Evolutionary conservation across 2,797 vertebrate species (phyloP), one percentile per base, ranked within the genome.

Genomic region (Eulemur albifrons): DNA sequence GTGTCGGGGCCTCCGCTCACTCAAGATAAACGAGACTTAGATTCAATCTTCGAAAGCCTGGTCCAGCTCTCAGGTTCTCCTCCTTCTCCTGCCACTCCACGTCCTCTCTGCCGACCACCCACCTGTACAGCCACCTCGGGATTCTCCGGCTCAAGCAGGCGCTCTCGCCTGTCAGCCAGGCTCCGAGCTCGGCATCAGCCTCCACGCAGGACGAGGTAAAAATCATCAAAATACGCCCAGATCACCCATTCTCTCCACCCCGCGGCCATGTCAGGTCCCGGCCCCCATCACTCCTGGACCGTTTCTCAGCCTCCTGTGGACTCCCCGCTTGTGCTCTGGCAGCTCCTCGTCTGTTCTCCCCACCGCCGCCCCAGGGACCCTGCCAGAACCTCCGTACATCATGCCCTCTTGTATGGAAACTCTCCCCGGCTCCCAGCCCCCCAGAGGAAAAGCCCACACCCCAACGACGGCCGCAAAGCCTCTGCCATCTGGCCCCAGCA

Each of bases 81-180:
- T 45, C 23, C 61, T 48, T 30, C 63, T 63, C n/a, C 14, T 0
- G 13, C 17, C 38, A 3, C 48, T 32, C 13, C 63, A 7, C 32
- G 15, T n/a, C 30, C 63, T 65, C 15, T 7, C 54, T 57, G 54
- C 54, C 8, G 8, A 23, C 54, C 21, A 8, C 52, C 52, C 52
- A 8, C 54, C 54, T 9, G 54, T 2, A 21, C 7, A 23, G 54
- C 54, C 54, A 57, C 54, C 54, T 61, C 25, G 10, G 25, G 25
- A 61, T 9, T 43, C 52, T 63, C 32, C 43, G 52, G 0, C 30
- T 38, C n/a, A 4, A 7, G 54, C 30, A 50, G 27, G 59, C 35
- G 10, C 30, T 25, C 63, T 40, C 5, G 7, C 9, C 9, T 0
- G 0, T 32, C 40, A 20, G 8, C 35, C 69, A 9, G 4, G 18